A percentile compares a stretch with the other conserved stretches of the same genome.
Conservation (phyloP, 1,140 invertebrate genomes). For the Thaumatotibia leucotreta region DNA sequence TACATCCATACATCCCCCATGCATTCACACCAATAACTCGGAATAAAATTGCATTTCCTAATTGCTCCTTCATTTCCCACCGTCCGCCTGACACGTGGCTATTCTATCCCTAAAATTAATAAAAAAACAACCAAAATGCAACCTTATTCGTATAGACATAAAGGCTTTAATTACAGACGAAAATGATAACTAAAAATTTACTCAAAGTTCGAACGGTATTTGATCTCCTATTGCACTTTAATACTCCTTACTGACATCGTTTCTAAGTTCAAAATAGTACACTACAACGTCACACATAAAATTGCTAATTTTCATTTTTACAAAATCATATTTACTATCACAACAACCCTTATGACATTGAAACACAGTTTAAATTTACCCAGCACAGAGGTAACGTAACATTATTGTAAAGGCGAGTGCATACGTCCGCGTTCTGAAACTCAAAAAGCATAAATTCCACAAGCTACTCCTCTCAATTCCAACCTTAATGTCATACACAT, state of each 20-base stretch:
- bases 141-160: background rate
- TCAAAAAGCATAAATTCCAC: background rate
- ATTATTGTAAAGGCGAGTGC: background rate
- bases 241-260: background rate
- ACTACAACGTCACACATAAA: background rate
- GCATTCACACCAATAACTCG: constrained; percentile 42
- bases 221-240: background rate
- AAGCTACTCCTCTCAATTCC: background rate
- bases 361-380: constrained; percentile 12
- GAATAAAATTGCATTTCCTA: constrained; percentile 65
- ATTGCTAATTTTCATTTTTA: constrained; percentile 17
- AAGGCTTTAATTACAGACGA: background rate
- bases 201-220: background rate
- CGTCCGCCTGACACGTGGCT: constrained; percentile 63
- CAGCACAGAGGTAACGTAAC: background rate
- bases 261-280: constrained; percentile 7
- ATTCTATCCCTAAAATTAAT: constrained; percentile 28
- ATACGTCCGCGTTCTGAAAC: background rate
- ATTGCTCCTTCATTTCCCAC: constrained; percentile 61
- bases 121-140: constrained; percentile 14
- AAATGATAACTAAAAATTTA: background rate
- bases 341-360: constrained; percentile 13
- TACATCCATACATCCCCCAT: constrained; percentile 27
- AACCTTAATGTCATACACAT: background rate
- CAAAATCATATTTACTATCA: background rate